Percentiles rank a stretch among this genome's conserved stretches.
These are phyloP conservation scores for Sebastes cheni DNA, from an alignment of 2,797 vertebrate genomes.

Conservation along the genomic window DNA sequence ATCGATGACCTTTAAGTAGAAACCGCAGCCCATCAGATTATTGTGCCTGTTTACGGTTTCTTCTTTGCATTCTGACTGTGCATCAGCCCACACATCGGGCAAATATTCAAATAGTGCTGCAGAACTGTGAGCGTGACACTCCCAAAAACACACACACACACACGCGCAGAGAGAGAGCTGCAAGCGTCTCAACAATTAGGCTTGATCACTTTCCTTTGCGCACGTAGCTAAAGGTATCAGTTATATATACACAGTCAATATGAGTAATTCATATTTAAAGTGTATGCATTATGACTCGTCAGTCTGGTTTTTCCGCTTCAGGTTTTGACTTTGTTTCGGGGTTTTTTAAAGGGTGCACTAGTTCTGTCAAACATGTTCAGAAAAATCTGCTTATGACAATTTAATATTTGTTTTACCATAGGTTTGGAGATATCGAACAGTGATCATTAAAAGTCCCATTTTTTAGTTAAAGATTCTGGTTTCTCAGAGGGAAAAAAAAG, in stretches of 20 bases:
- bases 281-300: not conserved
- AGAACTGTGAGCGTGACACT: slow-evolving; percentile 61
- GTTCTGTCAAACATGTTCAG: not conserved
- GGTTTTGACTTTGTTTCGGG: not conserved
- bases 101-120: slow-evolving; percentile 73
- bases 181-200: not conserved
- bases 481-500: not conserved
- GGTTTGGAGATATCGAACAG: not conserved
- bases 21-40: slow-evolving; percentile 71
- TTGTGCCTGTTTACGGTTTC: slow-evolving; percentile 65
- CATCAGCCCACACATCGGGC: slow-evolving; percentile 75
- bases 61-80: slow-evolving; percentile 77
- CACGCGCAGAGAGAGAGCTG: not conserved
- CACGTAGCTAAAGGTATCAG: not conserved
- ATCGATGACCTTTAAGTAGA: slow-evolving; percentile 66
- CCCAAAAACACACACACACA: slow-evolving; percentile 26
- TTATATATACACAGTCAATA: not conserved
- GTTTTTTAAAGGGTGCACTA: not conserved
- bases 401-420: not conserved
- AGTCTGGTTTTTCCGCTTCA: not conserved
- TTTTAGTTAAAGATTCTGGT: not conserved
- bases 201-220: slow-evolving; percentile 5
- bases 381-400: not conserved
- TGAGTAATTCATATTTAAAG: not conserved
- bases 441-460: not conserved